Percentiles rank a stretch among this genome's conserved stretches.
phyloP scores from a whole-genome alignment of 2,113 vertebrate genomes.

The Candoia aspera region DNA sequence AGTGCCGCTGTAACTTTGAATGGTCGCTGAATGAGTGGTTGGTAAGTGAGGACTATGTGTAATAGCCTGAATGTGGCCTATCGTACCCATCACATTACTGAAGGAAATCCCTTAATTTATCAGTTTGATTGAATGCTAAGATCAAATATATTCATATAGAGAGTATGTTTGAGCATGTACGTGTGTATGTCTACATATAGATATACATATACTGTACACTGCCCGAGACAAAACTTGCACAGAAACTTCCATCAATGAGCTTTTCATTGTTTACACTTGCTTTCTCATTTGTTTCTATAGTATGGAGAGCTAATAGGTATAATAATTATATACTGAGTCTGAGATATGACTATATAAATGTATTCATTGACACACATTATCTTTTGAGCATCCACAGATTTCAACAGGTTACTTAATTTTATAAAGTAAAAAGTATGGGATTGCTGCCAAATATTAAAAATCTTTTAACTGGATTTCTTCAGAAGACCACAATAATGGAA shows the following conservation, averaged over 20 bases:
- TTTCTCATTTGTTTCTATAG: conserved; percentile 44
- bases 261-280: conserved; percentile 23
- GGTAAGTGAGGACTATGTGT: background rate
- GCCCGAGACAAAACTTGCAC: conserved; percentile 21
- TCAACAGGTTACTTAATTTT: conserved; percentile 30
- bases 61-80: background rate
- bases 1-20: background rate
- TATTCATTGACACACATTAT: conserved; percentile 33
- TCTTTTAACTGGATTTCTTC: conserved; percentile 15
- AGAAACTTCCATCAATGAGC: conserved; percentile 13
- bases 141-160: no score
- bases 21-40: background rate
- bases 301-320: conserved; percentile 31
- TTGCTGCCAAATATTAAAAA: background rate
- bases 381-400: background rate
- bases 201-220: background rate
- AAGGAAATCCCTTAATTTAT: background rate
- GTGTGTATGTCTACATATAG: conserved; percentile 14
- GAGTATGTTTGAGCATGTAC: no score
- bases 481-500: background rate
- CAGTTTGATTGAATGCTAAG: no score
- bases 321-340: conserved; percentile 42
- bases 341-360: conserved; percentile 58
- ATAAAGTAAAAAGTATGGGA: background rate
- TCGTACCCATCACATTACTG: background rate